Evolutionary conservation across 2,797 vertebrate species (phyloP), one percentile per base, ranked within the genome.

Genomic region (Zonotrichia albicollis): DNA sequence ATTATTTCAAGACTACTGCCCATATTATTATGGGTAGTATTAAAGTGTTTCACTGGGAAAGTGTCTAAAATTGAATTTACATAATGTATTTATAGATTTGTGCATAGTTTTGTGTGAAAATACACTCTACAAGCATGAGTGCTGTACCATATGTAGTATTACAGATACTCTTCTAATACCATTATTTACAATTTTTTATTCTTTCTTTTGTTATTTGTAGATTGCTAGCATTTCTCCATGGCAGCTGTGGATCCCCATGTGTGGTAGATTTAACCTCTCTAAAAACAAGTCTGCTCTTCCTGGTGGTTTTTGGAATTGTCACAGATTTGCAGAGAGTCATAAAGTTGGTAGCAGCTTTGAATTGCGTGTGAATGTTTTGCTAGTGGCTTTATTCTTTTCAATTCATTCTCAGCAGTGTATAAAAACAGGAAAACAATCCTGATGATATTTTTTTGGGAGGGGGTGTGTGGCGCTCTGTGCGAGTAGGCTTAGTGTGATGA

Each of bases 381-480:
- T 27, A 16, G 32, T 55, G 13, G 10, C 22, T 62, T 50, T 70
- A 67, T 65, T 51, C 4, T 53, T 84, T 75, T 32, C 20, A 17
- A 29, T 60, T 94, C 2, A 40, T 65, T 70, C 42, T 58, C 46
- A 82, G 17, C 18, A 64, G 14, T 9, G 29, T 53, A 67, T 26
- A 34, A 85, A 68, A 81, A 6, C 9, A 80, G 40, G 58, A 34
- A 43, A 60, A 16, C 1, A 13, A 2, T 51, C 13, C 9, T 32
- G 26, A 13, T 53, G 13, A 10, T 34, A 27, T 55, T 55, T 68
- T n/a, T 20, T 8, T 7, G 45, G 45, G 9, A 5, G 6, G 23
- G 1, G 1, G 0, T n/a, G 51, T 13, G 11, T 32, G 7, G 1
- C 51, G 3, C 22, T 89, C 43, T 21, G 14, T 66, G 25, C 0